Percentiles rank a stretch among this genome's conserved stretches.
Conservation (phyloP, 2,113 vertebrate species). For the Falco punctatus region DNA sequence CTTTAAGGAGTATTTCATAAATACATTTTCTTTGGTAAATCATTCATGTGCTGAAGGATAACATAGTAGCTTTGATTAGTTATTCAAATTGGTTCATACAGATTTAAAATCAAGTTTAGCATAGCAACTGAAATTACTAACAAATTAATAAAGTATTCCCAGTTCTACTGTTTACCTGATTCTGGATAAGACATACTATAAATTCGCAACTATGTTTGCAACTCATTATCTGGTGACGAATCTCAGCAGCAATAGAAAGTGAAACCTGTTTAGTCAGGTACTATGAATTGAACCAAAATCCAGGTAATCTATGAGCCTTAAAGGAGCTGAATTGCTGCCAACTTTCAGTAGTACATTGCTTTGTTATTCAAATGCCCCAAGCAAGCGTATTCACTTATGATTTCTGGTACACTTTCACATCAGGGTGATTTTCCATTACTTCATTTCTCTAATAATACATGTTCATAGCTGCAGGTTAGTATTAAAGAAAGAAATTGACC, state of each 20-base stretch:
- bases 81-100: background rate
- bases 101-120: background rate
- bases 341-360: background rate
- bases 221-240: background rate
- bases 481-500: constrained; percentile 47
- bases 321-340: background rate
- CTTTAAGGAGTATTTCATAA: background rate
- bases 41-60: background rate
- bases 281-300: background rate
- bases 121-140: background rate
- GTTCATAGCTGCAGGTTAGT: constrained; percentile 38
- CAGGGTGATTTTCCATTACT: constrained; percentile 60
- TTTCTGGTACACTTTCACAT: constrained; percentile 58
- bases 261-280: background rate
- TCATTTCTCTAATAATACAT: constrained; percentile 49
- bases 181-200: background rate
- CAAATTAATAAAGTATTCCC: background rate
- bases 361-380: constrained; percentile 33
- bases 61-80: background rate
- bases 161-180: background rate
- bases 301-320: background rate
- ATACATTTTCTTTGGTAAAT: background rate
- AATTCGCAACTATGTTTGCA: background rate
- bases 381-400: constrained; percentile 15
- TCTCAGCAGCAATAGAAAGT: background rate